Evolutionary conservation across 2,888 invertebrate genomes (phyloP), one percentile per base, ranked within the genome.

Genomic region (Metacarcinus magister): DNA sequence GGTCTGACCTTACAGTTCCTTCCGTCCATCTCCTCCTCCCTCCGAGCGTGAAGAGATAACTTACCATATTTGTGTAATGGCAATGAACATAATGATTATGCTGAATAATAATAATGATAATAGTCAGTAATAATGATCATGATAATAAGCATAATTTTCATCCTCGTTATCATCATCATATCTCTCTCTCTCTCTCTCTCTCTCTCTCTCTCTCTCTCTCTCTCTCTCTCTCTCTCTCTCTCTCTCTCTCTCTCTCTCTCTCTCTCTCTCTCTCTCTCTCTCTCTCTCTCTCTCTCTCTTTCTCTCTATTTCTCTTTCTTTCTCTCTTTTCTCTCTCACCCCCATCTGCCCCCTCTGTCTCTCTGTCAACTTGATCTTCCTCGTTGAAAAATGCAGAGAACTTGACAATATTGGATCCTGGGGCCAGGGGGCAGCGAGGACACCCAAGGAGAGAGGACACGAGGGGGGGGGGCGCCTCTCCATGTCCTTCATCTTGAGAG

Each of bases 351-450:
- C 10, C n/a, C 67, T 67, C 67, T 16, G 23, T 13, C 67, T 67
- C 67, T 19, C 67, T 67, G 67, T 67, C 67, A 67, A 67, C 67
- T n/a, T 67, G 67, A 67, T 67, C 67, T 67, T 67, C 67, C 67
- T 67, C 67, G 67, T 67, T 67, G 67, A 67, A 67, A 67, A 67
- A 67, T 67, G n/a, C n/a, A 67, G 67, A 67, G 67, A 67, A 67
- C 67, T 67, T 67, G 67, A 67, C 67, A 67, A 67, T 67, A 67
- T 67, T 67, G 67, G 23, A 67, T 67, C 67, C 67, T 67, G 67
- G 67, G 67, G 1, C 54, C 54, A 13, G 54, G 54, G 54, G 54
- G 54, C 10, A 16, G 8, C 0, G 67, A 23, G 67, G n/a, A 67
- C 10, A n/a, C 67, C 67, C 2, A 67, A n/a, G n/a, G n/a, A n/a